These are phyloP conservation scores for Hydrotaea cyrtoneurina DNA, from an alignment of 2,888 invertebrate species.

Conservation along the genomic window DNA sequence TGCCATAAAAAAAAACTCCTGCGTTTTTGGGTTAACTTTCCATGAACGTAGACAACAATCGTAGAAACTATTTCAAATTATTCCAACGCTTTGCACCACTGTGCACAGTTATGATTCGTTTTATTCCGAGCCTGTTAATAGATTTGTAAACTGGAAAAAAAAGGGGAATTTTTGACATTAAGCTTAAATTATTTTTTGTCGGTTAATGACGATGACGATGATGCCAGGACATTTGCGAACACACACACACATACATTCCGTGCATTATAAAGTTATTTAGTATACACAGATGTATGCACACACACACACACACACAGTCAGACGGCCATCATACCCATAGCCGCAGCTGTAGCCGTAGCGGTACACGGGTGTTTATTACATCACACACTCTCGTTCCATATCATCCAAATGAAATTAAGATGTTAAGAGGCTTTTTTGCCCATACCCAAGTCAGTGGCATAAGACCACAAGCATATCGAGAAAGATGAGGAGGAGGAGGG, in stretches of 20 bases:
- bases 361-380: slow-evolving; percentile 60
- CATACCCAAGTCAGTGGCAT: neutral
- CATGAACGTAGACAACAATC: no score
- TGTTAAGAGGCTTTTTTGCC: slow-evolving; percentile 63
- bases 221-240: slow-evolving; percentile 5
- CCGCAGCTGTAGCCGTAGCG: neutral
- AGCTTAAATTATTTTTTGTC: slow-evolving; percentile 42
- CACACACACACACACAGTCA: no score
- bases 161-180: slow-evolving; percentile 58
- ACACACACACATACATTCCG: neutral
- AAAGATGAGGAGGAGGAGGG: no score
- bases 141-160: slow-evolving; percentile 56
- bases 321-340: no score
- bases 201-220: slow-evolving; percentile 37
- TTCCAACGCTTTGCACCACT: slow-evolving; percentile 7
- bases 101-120: neutral
- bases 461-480: no score
- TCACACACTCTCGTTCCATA: slow-evolving; percentile 38
- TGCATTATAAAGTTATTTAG: neutral
- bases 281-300: neutral
- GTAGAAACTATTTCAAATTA: neutral
- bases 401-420: slow-evolving; percentile 60
- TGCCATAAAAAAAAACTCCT: no score
- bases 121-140: slow-evolving; percentile 42
- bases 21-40: neutral